Percentiles rank a stretch among this genome's conserved stretches.
These are phyloP conservation scores for Cladopsammia gracilis DNA, from an alignment of 64 coral and sea anemone genomes.

Conservation along the genomic window DNA sequence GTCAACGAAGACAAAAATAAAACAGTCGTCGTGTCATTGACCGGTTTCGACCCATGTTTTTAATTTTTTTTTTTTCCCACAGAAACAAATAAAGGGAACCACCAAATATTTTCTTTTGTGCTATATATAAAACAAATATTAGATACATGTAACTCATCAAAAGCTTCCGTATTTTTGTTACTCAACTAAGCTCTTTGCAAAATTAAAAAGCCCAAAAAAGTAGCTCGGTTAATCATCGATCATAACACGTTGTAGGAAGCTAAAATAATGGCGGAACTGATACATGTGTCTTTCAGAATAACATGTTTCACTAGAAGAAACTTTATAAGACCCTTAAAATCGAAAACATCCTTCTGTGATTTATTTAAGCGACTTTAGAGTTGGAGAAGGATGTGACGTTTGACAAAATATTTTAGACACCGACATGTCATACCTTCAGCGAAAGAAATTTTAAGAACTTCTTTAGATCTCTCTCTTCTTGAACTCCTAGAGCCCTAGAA, in stretches of 20 bases:
- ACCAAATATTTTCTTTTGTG: background rate
- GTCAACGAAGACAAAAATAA: background rate
- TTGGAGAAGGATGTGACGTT: background rate
- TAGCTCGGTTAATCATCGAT: no score
- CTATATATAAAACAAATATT: background rate
- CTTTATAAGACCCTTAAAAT: no score
- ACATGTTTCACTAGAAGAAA: no score
- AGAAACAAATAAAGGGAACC: background rate
- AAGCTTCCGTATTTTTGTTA: background rate
- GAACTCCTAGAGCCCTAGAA: conserved; percentile 21
- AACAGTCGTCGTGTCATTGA: background rate
- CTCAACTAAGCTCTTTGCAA: background rate
- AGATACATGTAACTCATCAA: background rate
- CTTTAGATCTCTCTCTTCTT: conserved; percentile 92
- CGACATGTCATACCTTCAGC: conserved; percentile 75
- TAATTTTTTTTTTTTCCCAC: background rate
- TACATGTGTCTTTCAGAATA: no score
- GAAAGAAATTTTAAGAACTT: conserved; percentile 97
- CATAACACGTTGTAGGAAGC: no score
- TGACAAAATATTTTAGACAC: background rate
- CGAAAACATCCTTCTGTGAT: background rate
- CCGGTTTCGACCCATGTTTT: no score
- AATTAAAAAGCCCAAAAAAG: no score
- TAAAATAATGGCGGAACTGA: no score
- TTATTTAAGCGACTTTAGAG: no score